phyloP scores from a whole-genome alignment of 2,888 invertebrate genomes.

The Sinohyriopsis cumingii region DNA sequence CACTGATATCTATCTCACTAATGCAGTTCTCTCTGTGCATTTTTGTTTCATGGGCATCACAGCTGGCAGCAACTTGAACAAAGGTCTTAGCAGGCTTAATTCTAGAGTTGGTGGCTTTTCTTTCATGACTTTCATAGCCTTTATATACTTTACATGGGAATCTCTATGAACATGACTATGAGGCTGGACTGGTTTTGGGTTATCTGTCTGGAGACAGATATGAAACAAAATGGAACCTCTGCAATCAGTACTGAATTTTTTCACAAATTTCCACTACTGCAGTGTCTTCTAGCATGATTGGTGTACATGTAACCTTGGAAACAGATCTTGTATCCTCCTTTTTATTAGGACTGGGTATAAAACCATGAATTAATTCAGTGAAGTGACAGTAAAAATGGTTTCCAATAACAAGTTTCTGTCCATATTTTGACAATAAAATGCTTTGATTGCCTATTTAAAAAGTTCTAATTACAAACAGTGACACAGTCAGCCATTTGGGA shows the following conservation, averaged over 20 bases:
- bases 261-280: slow-evolving; percentile 6
- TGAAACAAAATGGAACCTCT: not conserved
- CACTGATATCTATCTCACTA: not conserved
- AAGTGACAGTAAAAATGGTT: too few species aligned
- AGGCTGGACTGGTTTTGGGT: slow-evolving; percentile 4
- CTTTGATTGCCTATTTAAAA: too few species aligned
- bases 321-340: not conserved
- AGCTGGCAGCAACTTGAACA: slow-evolving; percentile 5
- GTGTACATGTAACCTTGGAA: slow-evolving; percentile 9
- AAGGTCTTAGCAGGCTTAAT: slow-evolving; percentile 5
- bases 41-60: slow-evolving; percentile 3
- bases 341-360: too few species aligned
- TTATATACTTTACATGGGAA: not conserved
- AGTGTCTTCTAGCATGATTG: slow-evolving; percentile 4
- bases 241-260: slow-evolving; percentile 2
- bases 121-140: slow-evolving; percentile 1
- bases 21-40: slow-evolving; percentile 2
- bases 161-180: slow-evolving; percentile 4
- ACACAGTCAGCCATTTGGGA: too few species aligned
- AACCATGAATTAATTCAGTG: too few species aligned
- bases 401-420: too few species aligned
- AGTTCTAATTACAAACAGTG: too few species aligned
- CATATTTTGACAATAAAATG: too few species aligned
- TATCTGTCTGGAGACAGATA: not conserved
- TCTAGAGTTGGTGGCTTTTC: slow-evolving; percentile 4